phyloP scores from a whole-genome alignment of 2,113 vertebrate genomes.

The Salvator merianae region DNA sequence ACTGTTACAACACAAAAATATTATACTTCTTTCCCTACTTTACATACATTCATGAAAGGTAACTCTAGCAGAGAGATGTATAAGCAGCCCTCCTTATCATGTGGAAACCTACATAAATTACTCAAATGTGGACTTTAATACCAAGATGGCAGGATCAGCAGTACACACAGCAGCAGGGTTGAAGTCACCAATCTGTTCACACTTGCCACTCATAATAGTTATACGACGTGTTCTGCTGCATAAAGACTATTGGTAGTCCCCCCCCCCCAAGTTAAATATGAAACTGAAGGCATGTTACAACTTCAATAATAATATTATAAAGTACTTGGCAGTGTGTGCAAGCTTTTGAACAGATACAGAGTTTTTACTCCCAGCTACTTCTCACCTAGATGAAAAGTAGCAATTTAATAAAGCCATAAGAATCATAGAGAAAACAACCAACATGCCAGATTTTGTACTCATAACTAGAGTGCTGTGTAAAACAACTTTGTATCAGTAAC shows the following conservation, averaged over 20 bases:
- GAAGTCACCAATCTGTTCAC: too few relatives aligned
- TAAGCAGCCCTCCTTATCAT: background rate
- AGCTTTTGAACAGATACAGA: too few relatives aligned
- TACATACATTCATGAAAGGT: too few relatives aligned
- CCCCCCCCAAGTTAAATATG: constrained; percentile 33
- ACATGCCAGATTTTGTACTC: background rate
- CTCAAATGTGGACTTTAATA: too few relatives aligned
- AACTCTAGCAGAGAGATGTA: too few relatives aligned
- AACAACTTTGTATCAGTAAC: constrained; percentile 32
- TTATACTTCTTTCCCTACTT: too few relatives aligned
- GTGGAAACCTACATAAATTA: too few relatives aligned
- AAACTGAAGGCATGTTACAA: background rate
- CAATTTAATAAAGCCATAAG: constrained; percentile 20
- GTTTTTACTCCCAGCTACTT: background rate
- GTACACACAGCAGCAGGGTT: too few relatives aligned
- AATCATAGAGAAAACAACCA: constrained; percentile 6
- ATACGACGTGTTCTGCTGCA: too few relatives aligned
- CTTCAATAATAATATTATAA: constrained; percentile 13
- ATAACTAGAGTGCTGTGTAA: constrained; percentile 34
- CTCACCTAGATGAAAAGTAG: constrained; percentile 20
- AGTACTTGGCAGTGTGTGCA: constrained; percentile 6
- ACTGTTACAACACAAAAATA: too few relatives aligned
- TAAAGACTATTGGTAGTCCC: background rate
- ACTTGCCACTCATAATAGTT: background rate
- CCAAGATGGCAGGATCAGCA: too few relatives aligned